Evolutionary conservation across 2,888 invertebrate genomes (phyloP).

Genomic region (Chrysolina oricalcia): DNA sequence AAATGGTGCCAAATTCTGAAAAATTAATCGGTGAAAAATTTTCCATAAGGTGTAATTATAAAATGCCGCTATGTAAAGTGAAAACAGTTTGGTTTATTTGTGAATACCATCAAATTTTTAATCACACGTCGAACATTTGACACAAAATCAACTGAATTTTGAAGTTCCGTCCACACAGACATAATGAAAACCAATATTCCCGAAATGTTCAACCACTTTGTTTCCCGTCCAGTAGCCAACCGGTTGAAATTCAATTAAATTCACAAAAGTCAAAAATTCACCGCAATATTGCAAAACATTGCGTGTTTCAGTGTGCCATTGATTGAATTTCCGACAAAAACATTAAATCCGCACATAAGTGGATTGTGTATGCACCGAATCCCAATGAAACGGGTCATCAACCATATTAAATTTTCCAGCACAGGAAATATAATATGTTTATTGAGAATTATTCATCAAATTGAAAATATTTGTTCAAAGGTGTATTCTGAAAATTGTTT

Average conservation of each 20-base stretch:
- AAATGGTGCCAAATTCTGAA: no score
- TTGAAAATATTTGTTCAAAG: neutral
- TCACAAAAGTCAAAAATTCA: slow-evolving; percentile 2
- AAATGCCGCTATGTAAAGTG: no score
- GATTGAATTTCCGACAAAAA: slow-evolving; percentile 3
- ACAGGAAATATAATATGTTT: neutral
- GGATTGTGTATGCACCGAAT: neutral
- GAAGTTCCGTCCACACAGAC: neutral
- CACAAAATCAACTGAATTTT: neutral
- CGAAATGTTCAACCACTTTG: neutral
- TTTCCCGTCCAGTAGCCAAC: neutral
- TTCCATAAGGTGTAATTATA: no score
- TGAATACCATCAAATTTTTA: neutral
- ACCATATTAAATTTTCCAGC: neutral
- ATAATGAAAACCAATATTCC: neutral
- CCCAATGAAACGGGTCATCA: neutral
- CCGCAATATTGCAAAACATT: slow-evolving; percentile 5
- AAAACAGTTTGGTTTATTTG: no score
- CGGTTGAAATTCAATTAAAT: neutral
- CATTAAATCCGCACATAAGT: neutral
- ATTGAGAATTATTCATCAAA: neutral
- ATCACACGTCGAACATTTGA: neutral
- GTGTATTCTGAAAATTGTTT: no score
- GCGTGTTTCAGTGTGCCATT: neutral
- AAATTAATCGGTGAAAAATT: no score